Evolutionary conservation across 2,113 vertebrate genomes (phyloP).

Genomic region (Ptilorrhoa leucosticta): DNA sequence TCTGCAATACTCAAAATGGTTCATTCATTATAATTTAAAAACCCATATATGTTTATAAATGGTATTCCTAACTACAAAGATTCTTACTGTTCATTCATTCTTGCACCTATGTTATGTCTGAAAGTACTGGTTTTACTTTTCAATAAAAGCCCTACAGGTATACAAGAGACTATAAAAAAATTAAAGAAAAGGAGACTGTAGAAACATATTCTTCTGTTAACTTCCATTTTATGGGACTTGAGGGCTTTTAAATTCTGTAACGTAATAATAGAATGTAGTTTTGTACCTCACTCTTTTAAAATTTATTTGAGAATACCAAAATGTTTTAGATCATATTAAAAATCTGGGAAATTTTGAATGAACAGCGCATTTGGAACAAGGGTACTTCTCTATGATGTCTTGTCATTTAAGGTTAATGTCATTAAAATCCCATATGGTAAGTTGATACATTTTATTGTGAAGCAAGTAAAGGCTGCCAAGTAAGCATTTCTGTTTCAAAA

Average conservation of each 20-base stretch:
- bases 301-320: background rate
- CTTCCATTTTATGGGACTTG: background rate
- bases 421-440: background rate
- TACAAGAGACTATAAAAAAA: background rate
- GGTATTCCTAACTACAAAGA: background rate
- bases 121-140: background rate
- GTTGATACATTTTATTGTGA: background rate
- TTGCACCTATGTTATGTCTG: background rate
- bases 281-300: background rate
- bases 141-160: background rate
- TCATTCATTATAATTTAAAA: background rate
- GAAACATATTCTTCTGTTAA: background rate
- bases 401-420: background rate
- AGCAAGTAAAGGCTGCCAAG: background rate
- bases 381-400: background rate
- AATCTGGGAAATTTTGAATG: background rate
- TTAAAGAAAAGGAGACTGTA: background rate
- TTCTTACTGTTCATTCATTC: background rate
- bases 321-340: background rate
- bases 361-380: background rate
- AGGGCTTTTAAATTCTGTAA: background rate
- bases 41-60: background rate
- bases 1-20: background rate
- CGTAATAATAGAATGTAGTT: background rate
- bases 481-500: background rate